Evolutionary conservation across 2,797 vertebrate species (phyloP), one percentile per base, ranked within the genome.

Genomic region (Gambelia wislizenii): DNA sequence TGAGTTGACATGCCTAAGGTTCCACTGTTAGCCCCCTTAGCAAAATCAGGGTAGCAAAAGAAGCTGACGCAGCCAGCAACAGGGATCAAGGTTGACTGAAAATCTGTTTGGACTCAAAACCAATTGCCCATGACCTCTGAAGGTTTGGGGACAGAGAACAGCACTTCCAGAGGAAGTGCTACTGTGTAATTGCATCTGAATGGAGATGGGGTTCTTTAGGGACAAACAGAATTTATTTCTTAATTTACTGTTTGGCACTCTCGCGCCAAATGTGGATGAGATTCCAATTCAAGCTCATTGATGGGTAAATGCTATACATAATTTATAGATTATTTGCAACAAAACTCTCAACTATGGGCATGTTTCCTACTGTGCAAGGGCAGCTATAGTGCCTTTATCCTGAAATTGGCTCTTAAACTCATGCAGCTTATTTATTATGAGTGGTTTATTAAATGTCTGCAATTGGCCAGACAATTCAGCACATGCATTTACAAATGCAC

Each of bases 401-500:
- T 91, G 89, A 86, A 93, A 91, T 78, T 91, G 76, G 79, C 91
- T 96, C 87, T 94, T 92, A 92, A 87, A 91, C 85, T 87, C 76
- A 33, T 54, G 79, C 87, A 56, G 0, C 0, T 90, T 94, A 84
- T 92, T 93, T 89, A 89, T 86, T 82, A 90, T 69, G 84, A 92
- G 93, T 90, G 91, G 89, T 90, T 92, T 93, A 92, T 89, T 91
- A 94, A 95, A 91, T 89, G 6, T 76, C 81, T 94, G 42, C 93
- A 94, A 95, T 95, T 95, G 94, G 83, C 90, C 91, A 91, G 90
- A 94, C 87, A 92, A 88, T 81, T 90, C 78, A 87, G 84, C 74
- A 70, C 87, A 91, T 91, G 47, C 87, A 86, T 95, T 96, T 95
- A 89, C 91, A 89, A 82, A 72, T 88, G 89, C 88, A 72, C 84